Base-by-base conservation (phyloP, 2,888 invertebrate species). In the Molanna angustata region DNA sequence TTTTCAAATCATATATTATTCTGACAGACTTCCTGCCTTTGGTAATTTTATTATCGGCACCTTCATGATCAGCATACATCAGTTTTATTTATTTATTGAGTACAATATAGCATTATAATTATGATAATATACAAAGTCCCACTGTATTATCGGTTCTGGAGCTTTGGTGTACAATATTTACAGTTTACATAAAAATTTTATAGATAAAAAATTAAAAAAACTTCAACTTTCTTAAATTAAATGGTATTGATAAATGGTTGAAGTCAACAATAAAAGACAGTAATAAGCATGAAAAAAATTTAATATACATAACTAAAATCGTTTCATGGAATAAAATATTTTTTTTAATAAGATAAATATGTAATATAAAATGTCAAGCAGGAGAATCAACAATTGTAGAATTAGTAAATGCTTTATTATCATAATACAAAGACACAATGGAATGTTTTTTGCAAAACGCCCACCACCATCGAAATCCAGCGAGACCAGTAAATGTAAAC, bases 391-490 rank as follows among this genome's bases (percentile, higher is more conserved):
- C 21, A 27, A 22, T 48, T 40, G 31, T 19, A 32, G 42, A 33
- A 35, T 42, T 43, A 13, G 43, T 18, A 18, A 35, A 19, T 16
- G 18, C 41, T 31, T 49, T 46, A 57, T 65, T 69, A 48, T 76
- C 74, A 60, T 74, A 82, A 64, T 80, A 80, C 45, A 83, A 67
- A 48, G 86, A 86, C 1, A 85, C 85, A 57, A 88, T 84, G 50
- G 84, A 84, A 70, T 88, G 84, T 64, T 87, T 87, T 69, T 87
- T 87, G 71, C 87, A 87, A 64, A 88, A 88, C 0, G 87, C 87
- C 88, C 88, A 88, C 88, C 88, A 88, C 88, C 88, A 88, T 11
- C 86, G 72, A 63, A 84, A 88, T 1, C 86, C 86, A 17, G 82
- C 80, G n/a, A 85, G 72, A n/a, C 85, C 84, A 50, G 80, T 77